Conservation (phyloP, 2,113 vertebrate species). For the Phrynosoma platyrhinos region DNA sequence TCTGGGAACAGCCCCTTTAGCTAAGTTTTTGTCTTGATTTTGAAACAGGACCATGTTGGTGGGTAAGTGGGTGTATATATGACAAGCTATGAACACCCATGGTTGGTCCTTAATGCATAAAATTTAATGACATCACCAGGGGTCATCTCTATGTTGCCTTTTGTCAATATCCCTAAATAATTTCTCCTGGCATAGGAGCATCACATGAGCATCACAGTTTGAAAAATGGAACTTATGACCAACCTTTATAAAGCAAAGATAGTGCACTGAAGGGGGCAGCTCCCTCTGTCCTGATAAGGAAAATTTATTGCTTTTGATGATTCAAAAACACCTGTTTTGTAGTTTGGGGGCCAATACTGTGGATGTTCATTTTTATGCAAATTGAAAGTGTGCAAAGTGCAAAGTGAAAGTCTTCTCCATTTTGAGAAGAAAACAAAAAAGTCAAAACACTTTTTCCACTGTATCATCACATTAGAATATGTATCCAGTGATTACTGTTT, state of each 20-base stretch:
- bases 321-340: neutral
- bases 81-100: no score
- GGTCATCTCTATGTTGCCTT: no score
- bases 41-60: no score
- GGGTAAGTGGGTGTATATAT: no score
- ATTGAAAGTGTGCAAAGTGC: neutral
- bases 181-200: neutral
- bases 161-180: neutral
- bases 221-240: neutral
- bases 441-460: constrained; percentile 45
- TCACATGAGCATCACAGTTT: neutral
- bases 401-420: neutral
- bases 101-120: no score
- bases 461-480: constrained; percentile 52
- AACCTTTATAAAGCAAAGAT: neutral
- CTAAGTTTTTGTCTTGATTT: no score
- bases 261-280: neutral
- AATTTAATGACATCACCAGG: no score
- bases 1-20: no score
- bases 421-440: constrained; percentile 22
- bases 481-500: constrained; percentile 42
- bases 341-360: neutral
- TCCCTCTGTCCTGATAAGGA: neutral
- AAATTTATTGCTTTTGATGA: neutral
- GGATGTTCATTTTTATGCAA: neutral